A percentile compares a stretch with the other conserved stretches of the same genome.
Evolutionary conservation across 2,797 vertebrate species (phyloP).

Genomic region (Lepilemur ruficaudatus): DNA sequence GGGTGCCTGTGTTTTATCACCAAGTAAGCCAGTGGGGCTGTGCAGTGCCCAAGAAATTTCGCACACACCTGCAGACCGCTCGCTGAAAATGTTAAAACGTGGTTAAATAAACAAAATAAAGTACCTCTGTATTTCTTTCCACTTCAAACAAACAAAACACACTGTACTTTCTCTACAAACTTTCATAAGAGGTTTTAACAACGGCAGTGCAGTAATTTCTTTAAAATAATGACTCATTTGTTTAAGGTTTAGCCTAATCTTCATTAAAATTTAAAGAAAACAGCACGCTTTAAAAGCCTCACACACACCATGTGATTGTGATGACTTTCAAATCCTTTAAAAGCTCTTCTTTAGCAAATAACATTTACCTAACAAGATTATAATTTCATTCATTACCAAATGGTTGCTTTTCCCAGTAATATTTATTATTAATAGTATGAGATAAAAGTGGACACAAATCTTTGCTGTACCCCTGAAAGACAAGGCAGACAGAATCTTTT

Average conservation of each 20-base stretch:
- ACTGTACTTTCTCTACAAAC: neutral
- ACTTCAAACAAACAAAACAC: neutral
- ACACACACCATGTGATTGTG: neutral
- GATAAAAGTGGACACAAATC: conserved; percentile 5
- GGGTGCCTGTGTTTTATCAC: neutral
- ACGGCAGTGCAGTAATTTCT: neutral
- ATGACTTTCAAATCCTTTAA: neutral
- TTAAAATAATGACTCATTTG: neutral
- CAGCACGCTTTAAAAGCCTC: neutral
- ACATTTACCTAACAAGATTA: neutral
- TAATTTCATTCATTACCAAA: neutral
- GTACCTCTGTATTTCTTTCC: neutral
- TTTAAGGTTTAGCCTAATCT: conserved; percentile 12
- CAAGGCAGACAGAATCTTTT: neutral
- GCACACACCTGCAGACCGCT: neutral
- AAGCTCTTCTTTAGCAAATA: neutral
- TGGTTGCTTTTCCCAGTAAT: neutral
- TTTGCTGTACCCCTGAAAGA: neutral
- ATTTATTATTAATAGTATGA: neutral
- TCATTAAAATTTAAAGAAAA: conserved; percentile 55
- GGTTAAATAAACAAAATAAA: neutral
- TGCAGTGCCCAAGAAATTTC: neutral
- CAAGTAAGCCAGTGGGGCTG: neutral
- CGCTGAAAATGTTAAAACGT: neutral
- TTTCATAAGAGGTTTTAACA: neutral